These are phyloP conservation scores for Nycteola revayana DNA, from an alignment of 2,888 invertebrate species.

Conservation along the genomic window DNA sequence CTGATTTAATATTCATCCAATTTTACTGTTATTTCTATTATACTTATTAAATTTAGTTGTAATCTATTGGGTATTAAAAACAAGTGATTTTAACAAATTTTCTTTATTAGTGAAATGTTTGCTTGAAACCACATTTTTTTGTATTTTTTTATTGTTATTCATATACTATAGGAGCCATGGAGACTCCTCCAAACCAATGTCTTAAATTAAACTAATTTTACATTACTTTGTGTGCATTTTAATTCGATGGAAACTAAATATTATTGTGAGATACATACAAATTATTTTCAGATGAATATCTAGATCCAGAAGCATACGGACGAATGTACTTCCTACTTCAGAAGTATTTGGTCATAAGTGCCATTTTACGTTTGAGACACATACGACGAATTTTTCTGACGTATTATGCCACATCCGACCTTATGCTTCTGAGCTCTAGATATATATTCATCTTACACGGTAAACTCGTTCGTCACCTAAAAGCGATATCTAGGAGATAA, in stretches of 20 bases:
- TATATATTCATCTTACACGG: too few species aligned
- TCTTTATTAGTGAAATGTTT: constrained; percentile 46
- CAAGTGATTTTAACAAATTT: constrained; percentile 28
- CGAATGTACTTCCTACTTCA: too few species aligned
- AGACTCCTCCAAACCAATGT: constrained; percentile 49
- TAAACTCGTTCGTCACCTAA: constrained; percentile 20
- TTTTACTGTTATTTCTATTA: too few species aligned
- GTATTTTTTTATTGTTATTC: constrained; percentile 28
- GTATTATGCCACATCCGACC: too few species aligned
- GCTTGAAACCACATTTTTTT: constrained; percentile 43
- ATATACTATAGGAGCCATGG: constrained; percentile 31
- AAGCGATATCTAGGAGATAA: constrained; percentile 36
- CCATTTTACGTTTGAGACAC: too few species aligned
- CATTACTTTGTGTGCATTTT: constrained; percentile 31
- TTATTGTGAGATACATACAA: constrained; percentile 4
- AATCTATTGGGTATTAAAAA: too few species aligned
- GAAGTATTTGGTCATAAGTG: too few species aligned
- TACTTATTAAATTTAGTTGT: too few species aligned
- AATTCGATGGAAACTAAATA: constrained; percentile 15
- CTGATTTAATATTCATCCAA: too few species aligned
- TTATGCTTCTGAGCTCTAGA: too few species aligned
- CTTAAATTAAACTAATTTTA: constrained; percentile 34
- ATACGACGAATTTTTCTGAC: constrained; percentile 11
- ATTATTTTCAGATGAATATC: too few species aligned
- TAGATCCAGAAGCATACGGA: too few species aligned